Percentiles rank a stretch among this genome's conserved stretches.
These are phyloP conservation scores for Jaculus jaculus DNA, from an alignment of 2,113 vertebrate genomes.

Conservation along the genomic window DNA sequence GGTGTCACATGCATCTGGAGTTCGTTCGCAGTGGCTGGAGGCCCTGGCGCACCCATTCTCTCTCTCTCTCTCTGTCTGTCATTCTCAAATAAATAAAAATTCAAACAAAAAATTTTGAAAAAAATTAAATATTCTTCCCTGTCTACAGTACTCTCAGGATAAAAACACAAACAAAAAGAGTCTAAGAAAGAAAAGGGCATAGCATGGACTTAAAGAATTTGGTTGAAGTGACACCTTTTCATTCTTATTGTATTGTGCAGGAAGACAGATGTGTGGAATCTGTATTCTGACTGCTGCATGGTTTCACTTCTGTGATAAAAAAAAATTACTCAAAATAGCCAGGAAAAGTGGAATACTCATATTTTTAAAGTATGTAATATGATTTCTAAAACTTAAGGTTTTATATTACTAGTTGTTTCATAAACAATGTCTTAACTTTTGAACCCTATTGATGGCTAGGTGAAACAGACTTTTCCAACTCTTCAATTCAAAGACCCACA, in stretches of 20 bases:
- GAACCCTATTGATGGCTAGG: background rate
- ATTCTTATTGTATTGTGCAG: background rate
- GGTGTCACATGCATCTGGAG: too few species aligned
- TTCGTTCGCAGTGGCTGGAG: too few species aligned
- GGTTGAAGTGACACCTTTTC: background rate
- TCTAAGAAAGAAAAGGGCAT: conserved; percentile 11
- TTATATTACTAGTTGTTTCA: background rate
- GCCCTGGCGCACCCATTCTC: too few species aligned
- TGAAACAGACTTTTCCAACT: background rate
- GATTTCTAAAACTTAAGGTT: background rate
- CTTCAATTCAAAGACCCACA: background rate
- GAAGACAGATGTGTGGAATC: background rate
- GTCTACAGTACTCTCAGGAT: background rate
- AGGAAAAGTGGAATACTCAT: background rate
- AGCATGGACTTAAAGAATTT: background rate
- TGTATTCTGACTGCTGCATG: background rate
- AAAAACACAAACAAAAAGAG: background rate
- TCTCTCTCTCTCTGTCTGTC: too few species aligned
- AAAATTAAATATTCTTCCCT: background rate
- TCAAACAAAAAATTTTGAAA: too few species aligned
- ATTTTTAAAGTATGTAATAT: background rate
- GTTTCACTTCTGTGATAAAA: background rate
- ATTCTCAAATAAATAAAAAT: too few species aligned
- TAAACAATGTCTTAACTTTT: conserved; percentile 1
- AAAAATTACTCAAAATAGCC: conserved; percentile 7